These are phyloP conservation scores for Aleiodes testaceus DNA, from an alignment of 2,888 invertebrate species.

Conservation along the genomic window DNA sequence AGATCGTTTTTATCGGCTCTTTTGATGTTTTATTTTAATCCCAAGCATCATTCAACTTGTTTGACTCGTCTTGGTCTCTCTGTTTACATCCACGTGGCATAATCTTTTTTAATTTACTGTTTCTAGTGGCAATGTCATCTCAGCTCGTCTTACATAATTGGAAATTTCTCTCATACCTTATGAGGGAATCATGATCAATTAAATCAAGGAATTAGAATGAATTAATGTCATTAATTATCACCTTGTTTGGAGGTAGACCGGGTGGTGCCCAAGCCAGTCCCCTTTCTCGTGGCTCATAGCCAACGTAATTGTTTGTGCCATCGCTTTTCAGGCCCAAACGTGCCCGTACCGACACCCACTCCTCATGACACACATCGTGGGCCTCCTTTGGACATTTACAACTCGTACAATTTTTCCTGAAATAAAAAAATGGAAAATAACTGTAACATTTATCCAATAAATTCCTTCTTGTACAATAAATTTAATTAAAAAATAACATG, in stretches of 20 bases:
- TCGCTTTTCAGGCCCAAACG: constrained; percentile 80
- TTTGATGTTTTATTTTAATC: constrained; percentile 50
- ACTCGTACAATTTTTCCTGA: constrained; percentile 92
- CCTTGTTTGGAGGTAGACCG: constrained; percentile 75
- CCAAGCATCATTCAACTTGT: constrained; percentile 38
- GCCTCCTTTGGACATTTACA: constrained; percentile 93
- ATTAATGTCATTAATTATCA: constrained; percentile 46
- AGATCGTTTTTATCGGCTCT: constrained; percentile 4
- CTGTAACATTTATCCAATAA: too few relatives aligned
- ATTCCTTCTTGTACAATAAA: background rate
- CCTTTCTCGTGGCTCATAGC: constrained; percentile 77
- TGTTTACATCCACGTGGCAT: constrained; percentile 33
- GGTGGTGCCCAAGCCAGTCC: constrained; percentile 86
- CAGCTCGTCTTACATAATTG: background rate
- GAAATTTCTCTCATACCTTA: background rate
- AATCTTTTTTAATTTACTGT: background rate
- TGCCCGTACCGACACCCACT: constrained; percentile 85
- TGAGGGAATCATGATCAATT: background rate
- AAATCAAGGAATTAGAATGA: constrained; percentile 1
- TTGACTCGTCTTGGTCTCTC: background rate
- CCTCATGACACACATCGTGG: constrained; percentile 92
- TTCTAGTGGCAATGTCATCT: background rate
- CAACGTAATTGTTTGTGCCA: constrained; percentile 75
- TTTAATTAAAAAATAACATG: background rate
- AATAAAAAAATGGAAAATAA: constrained; percentile 61